phyloP scores from a whole-genome alignment of 2,797 vertebrate genomes.

The Arrhamphus sclerolepis region DNA sequence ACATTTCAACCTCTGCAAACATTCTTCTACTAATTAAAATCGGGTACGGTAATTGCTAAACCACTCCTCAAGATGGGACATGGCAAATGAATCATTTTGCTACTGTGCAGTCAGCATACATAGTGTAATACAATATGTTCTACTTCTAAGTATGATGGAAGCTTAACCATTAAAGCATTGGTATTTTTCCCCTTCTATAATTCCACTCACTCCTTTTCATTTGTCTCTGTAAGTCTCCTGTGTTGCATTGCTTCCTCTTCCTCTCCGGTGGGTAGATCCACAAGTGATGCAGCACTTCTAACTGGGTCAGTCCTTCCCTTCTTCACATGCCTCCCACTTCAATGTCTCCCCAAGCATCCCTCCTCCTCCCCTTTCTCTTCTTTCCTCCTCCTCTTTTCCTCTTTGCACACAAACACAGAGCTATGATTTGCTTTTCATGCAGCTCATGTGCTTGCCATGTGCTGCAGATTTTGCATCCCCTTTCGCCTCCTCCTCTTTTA shows the following conservation, averaged over 20 bases:
- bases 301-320: constrained; percentile 69
- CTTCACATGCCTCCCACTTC: constrained; percentile 46
- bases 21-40: too few relatives aligned
- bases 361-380: constrained; percentile 14
- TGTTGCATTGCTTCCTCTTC: constrained; percentile 29
- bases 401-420: constrained; percentile 26
- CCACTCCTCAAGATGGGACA: too few relatives aligned
- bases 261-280: constrained; percentile 46
- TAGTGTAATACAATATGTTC: too few relatives aligned
- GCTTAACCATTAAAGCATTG: too few relatives aligned
- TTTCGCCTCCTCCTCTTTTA: constrained; percentile 6
- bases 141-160: too few relatives aligned
- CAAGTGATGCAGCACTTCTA: constrained; percentile 75
- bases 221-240: neutral
- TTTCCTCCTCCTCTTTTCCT: constrained; percentile 16
- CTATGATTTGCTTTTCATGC: constrained; percentile 30
- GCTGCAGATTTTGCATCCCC: constrained; percentile 21
- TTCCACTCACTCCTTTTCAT: too few relatives aligned
- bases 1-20: too few relatives aligned
- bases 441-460: constrained; percentile 68
- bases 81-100: too few relatives aligned
- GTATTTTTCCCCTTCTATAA: too few relatives aligned
- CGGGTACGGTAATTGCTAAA: too few relatives aligned
- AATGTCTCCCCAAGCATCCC: constrained; percentile 30
- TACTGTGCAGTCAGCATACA: too few relatives aligned